A percentile compares a stretch with the other conserved stretches of the same genome.
Conservation (phyloP, 2,797 vertebrate species). For the Yasuhikotakia modesta region DNA sequence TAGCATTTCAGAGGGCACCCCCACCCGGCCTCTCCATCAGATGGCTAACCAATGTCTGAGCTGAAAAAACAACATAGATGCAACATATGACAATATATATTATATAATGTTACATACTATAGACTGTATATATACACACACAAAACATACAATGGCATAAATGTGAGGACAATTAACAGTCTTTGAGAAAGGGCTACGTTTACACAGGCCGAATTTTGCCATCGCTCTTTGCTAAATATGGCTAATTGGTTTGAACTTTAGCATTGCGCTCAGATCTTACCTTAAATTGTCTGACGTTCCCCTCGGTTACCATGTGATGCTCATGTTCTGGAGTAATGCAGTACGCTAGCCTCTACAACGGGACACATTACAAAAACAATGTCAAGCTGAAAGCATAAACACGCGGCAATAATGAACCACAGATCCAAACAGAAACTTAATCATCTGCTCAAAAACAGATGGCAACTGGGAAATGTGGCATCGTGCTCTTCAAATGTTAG, state of each 20-base stretch:
- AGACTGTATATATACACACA: neutral
- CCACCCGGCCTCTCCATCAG: constrained; percentile 72
- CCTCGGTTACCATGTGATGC: constrained; percentile 89
- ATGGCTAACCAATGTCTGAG: constrained; percentile 92
- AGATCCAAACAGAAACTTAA: constrained; percentile 13
- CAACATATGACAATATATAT: neutral
- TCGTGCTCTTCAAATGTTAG: neutral
- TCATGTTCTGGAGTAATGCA: constrained; percentile 96
- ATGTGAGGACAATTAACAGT: neutral
- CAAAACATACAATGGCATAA: neutral
- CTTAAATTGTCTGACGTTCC: constrained; percentile 91
- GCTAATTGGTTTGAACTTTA: neutral
- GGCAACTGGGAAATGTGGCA: neutral
- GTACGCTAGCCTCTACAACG: constrained; percentile 89
- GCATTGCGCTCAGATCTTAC: constrained; percentile 69
- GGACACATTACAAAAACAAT: constrained; percentile 13
- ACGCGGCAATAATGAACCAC: constrained; percentile 4
- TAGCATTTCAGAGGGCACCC: constrained; percentile 53
- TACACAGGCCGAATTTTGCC: neutral
- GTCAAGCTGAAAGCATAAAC: constrained; percentile 22
- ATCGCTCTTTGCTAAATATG: neutral
- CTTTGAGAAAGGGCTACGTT: neutral
- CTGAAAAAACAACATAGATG: constrained; percentile 67
- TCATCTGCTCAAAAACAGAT: constrained; percentile 11
- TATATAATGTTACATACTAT: neutral